Evolutionary conservation across 2,797 vertebrate genomes (phyloP), one percentile per base, ranked within the genome.

Genomic region (Malurus splendens): DNA sequence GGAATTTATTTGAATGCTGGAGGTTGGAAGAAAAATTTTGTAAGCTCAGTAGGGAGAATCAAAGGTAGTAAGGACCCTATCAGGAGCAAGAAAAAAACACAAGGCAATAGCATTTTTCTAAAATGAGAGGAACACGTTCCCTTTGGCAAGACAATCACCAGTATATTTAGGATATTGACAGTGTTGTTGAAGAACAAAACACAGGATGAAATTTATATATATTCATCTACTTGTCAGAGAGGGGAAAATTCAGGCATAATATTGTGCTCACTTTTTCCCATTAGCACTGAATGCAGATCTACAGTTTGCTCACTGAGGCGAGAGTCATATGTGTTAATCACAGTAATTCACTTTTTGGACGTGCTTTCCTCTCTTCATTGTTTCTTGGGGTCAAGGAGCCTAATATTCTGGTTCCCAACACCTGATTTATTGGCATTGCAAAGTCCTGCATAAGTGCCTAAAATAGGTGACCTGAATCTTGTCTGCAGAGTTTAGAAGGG

Each of bases 401-500:
- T 66, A 66, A 52, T 45, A 32, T 30, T 19, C 42, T 87, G 61
- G 19, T 61, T 89, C 62, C 81, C n/a, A 68, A 33, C 23, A 24
- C 48, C 70, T 60, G 28, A 28, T 87, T 47, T 85, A 71, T 60
- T 82, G 61, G 68, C 73, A 9, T 91, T 77, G 55, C 66, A 39
- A 41, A 90, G 82, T 87, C 70, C 51, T 90, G 59, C 48, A 3
- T 51, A 19, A 33, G 36, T 87, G 55, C 82, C 70, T 93, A 78
- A 92, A 95, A 87, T 41, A 85, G 89, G 87, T 92, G 82, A 92
- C 90, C 72, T 77, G 84, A 75, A 92, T 94, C 89, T 93, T 81
- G 76, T 86, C 94, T 93, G 55, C 92, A 92, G 90, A 85, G 51
- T 92, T 87, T 92, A 95, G 85, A 82, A 83, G 73, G 85, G 73